These are phyloP conservation scores for Myioborus miniatus DNA, from an alignment of 2,797 vertebrate species.

Conservation along the genomic window DNA sequence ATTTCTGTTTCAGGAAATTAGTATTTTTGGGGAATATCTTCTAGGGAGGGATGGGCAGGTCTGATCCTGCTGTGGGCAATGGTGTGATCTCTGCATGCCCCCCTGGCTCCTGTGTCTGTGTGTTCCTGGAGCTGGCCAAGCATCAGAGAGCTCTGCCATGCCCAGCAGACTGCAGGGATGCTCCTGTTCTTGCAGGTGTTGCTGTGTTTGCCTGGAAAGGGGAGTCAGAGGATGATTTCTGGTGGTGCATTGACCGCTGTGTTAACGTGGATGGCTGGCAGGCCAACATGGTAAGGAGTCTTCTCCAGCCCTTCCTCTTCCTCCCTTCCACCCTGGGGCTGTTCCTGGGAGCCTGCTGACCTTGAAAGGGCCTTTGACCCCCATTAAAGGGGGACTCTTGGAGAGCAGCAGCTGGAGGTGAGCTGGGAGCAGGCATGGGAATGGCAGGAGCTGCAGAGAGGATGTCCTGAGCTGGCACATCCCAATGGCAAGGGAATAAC, in stretches of 20 bases:
- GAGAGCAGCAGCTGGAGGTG: neutral
- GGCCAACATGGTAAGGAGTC: constrained; percentile 91
- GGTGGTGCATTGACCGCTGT: constrained; percentile 99
- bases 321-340: neutral
- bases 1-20: neutral
- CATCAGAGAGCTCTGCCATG: neutral
- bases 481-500: neutral
- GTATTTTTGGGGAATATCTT: neutral
- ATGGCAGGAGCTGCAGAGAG: neutral
- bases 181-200: constrained; percentile 81
- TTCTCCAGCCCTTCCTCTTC: neutral
- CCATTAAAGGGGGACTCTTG: fast-evolving
- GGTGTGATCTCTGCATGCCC: neutral
- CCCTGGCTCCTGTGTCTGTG: neutral
- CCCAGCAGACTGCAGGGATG: neutral
- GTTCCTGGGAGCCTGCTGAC: neutral
- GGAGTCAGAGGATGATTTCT: constrained; percentile 98
- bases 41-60: neutral
- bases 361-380: neutral
- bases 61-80: neutral
- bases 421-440: neutral
- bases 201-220: constrained; percentile 98
- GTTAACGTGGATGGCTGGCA: constrained; percentile 95
- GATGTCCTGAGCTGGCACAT: neutral
- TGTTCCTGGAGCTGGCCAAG: neutral